Evolutionary conservation across 2,797 vertebrate species (phyloP), one percentile per base, ranked within the genome.

Genomic region (Brotula barbata): DNA sequence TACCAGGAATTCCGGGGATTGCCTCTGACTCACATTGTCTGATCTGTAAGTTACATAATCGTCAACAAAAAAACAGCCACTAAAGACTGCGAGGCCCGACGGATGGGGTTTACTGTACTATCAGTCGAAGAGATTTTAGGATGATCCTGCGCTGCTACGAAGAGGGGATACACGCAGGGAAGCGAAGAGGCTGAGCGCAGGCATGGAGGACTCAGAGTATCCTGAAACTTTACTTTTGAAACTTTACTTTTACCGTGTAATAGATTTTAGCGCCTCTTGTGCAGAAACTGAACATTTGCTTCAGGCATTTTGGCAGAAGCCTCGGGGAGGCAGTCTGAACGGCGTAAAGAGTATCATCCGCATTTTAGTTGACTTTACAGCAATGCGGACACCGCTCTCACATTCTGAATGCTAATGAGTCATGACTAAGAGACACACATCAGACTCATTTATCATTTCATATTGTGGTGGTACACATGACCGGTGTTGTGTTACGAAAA

Each of bases 281-380:
- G 58, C 55, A 68, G 54, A 66, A 43, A 74, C 64, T 60, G 75
- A 80, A 62, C 41, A 82, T 68, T 81, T 62, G 82, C 87, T 86
- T 53, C 53, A 76, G 83, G 88, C 85, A 23, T 56, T 73, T 80
- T 50, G 68, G 77, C 59, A 64, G 74, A 70, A 57, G 75, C 83
- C 85, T 75, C 25, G 66, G 75, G 73, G 56, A 85, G 61, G 12
- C 11, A 2, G 69, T 66, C 52, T 66, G 68, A 82, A 78, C 68
- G 78, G 54, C 52, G 66, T 64, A 65, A 78, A 74, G 60, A 73
- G 67, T 61, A 70, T 65, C 71, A 73, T 52, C 66, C 75, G 80
- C 72, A 66, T 65, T 84, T 65, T 71, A 58, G 64, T 71, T 62
- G 74, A 63, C 58, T 76, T 73, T 68, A n/a, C n/a, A n/a, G n/a